Base-by-base conservation (phyloP, 2,113 vertebrate genomes). In the Heliornis fulica region DNA sequence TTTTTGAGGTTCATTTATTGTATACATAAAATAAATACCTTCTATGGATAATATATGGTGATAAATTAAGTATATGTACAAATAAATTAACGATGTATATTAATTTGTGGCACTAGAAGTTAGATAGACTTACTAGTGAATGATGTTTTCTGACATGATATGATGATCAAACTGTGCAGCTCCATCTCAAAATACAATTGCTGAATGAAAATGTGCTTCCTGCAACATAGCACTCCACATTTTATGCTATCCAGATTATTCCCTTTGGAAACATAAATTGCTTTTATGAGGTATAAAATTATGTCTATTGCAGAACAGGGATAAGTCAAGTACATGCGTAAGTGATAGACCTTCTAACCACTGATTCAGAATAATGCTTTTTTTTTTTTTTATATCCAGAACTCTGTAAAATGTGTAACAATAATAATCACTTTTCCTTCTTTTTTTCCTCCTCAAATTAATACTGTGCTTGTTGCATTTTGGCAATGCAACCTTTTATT, bases 201-300 rank as follows among this genome's bases (percentile, higher is more conserved):
- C 97, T 97, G 98, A 98, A 97, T 97, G 97, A 98, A 98, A 98
- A 98, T 98, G 97, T 98, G 98, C 96, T 98, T 98, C 98, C 96
- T 90, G 95, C 97, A 98, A 97, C 97, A 95, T 95, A 98, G 95
- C 97, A 97, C 96, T 98, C 96, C 95, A 98, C 98, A 97, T 98
- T 98, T 98, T 98, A 98, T 97, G 97, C 97, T 98, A 98, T 94
- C 97, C 97, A 98, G 95, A 98, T 98, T 98, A 98, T 98, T 98
- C 98, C 98, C 98, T 97, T 98, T 98, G 98, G 98, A 98, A 98
- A 94, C 98, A 98, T 98, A 98, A 98, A 98, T 98, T 98, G 98
- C 97, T 98, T 98, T 98, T 98, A 98, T 98, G 98, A 98, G 98
- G 97, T 98, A 98, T 98, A 98, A 98, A 98, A 98, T 98, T 98